These are phyloP conservation scores for Atherix ibis DNA, from an alignment of 2,888 invertebrate genomes.

Conservation along the genomic window DNA sequence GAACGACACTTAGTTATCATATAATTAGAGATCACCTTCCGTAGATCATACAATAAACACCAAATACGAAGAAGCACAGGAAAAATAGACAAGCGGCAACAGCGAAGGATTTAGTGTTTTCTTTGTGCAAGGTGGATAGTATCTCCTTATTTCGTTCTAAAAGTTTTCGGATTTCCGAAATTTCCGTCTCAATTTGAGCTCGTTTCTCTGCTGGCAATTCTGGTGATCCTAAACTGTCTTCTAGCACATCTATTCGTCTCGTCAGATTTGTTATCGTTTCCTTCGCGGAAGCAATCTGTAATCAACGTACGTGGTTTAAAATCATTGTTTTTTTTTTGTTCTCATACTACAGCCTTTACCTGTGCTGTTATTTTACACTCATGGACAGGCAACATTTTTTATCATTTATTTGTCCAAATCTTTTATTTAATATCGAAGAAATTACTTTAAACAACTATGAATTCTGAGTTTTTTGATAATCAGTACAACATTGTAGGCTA, in stretches of 20 bases:
- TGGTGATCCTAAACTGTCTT: slow-evolving; percentile 4
- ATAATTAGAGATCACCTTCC: neutral
- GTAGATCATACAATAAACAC: slow-evolving; percentile 3
- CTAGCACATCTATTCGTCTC: slow-evolving; percentile 2
- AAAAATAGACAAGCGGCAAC: slow-evolving; percentile 4
- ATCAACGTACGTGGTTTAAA: neutral
- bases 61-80: slow-evolving; percentile 5
- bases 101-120: slow-evolving; percentile 4
- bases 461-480: too few species aligned
- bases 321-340: neutral
- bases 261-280: slow-evolving; percentile 4
- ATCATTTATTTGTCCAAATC: too few species aligned
- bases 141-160: slow-evolving; percentile 6
- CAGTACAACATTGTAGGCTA: too few species aligned
- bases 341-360: neutral
- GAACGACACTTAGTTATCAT: too few species aligned
- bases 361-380: neutral
- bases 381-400: too few species aligned
- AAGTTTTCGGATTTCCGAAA: slow-evolving; percentile 5
- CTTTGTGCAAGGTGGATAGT: slow-evolving; percentile 3
- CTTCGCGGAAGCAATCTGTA: slow-evolving; percentile 3
- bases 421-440: too few species aligned
- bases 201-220: slow-evolving; percentile 3
- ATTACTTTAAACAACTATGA: too few species aligned
- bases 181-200: slow-evolving; percentile 1